phyloP scores from a whole-genome alignment of 2,888 invertebrate species.

The Drosophila mulleri region DNA sequence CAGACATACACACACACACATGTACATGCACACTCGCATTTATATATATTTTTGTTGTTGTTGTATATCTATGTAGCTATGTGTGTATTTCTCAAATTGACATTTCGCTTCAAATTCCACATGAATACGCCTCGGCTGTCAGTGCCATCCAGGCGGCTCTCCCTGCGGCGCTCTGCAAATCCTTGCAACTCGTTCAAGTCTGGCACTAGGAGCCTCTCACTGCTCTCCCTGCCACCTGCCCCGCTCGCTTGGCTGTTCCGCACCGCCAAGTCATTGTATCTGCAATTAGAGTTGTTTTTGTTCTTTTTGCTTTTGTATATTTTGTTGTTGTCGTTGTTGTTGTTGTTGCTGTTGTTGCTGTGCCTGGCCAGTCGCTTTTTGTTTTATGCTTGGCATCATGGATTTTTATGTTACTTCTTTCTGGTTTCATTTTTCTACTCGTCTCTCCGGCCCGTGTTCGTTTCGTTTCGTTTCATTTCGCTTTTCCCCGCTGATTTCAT shows the following conservation, averaged over 20 bases:
- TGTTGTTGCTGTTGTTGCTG: slow-evolving; percentile 55
- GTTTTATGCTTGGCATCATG: slow-evolving; percentile 77
- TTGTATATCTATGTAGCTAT: slow-evolving; percentile 17
- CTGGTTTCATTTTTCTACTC: slow-evolving; percentile 61
- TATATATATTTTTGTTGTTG: background rate
- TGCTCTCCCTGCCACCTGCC: slow-evolving; percentile 9
- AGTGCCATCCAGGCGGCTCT: slow-evolving; percentile 62
- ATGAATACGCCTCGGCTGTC: slow-evolving; percentile 74
- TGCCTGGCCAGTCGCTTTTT: slow-evolving; percentile 74
- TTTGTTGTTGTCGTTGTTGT: slow-evolving; percentile 46
- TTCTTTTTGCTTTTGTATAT: slow-evolving; percentile 66
- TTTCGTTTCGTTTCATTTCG: slow-evolving; percentile 56
- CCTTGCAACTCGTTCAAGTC: slow-evolving; percentile 76
- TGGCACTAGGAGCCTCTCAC: slow-evolving; percentile 46
- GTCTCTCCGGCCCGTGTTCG: slow-evolving; percentile 36
- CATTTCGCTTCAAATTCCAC: slow-evolving; percentile 79
- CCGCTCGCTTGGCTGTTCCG: slow-evolving; percentile 22
- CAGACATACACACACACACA: too few relatives aligned
- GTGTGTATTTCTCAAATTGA: slow-evolving; percentile 71
- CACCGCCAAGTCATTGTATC: slow-evolving; percentile 71
- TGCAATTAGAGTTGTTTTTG: slow-evolving; percentile 80
- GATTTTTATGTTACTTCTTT: slow-evolving; percentile 79
- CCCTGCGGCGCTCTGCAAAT: slow-evolving; percentile 75
- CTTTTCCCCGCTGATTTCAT: slow-evolving; percentile 72
- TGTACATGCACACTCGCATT: slow-evolving; percentile 3